Percentiles rank a stretch among this genome's conserved stretches.
phyloP scores from a whole-genome alignment of 2,888 invertebrate genomes.

The Tenthredo livida region DNA sequence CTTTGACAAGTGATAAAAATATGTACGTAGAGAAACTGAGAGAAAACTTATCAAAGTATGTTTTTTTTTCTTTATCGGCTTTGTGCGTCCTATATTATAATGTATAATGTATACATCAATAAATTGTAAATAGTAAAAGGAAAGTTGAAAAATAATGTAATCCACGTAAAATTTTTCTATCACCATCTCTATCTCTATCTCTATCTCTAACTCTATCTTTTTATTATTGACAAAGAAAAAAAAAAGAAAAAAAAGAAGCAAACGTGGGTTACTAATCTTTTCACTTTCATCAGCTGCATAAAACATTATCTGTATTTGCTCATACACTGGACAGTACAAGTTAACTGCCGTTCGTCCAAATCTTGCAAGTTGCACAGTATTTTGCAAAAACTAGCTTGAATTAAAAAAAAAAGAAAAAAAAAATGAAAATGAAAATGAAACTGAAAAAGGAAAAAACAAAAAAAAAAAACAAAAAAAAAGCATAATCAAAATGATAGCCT shows the following conservation, averaged over 20 bases:
- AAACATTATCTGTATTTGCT: slow-evolving; percentile 52
- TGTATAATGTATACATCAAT: slow-evolving; percentile 23
- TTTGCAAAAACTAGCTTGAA: slow-evolving; percentile 24
- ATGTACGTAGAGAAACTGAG: background rate
- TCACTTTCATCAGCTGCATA: slow-evolving; percentile 44
- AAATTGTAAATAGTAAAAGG: slow-evolving; percentile 41
- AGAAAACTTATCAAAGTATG: slow-evolving; percentile 35
- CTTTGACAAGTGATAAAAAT: background rate
- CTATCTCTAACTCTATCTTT: background rate
- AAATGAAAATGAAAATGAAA: background rate
- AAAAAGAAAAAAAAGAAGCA: background rate
- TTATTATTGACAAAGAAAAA: background rate
- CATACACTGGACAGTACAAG: slow-evolving; percentile 52
- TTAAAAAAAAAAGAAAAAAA: background rate
- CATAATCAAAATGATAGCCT: slow-evolving; percentile 49
- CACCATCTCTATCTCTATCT: background rate
- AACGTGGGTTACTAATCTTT: slow-evolving; percentile 26
- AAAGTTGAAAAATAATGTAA: slow-evolving; percentile 33
- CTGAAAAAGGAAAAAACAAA: background rate
- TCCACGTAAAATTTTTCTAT: background rate
- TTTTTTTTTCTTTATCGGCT: slow-evolving; percentile 39
- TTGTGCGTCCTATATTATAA: slow-evolving; percentile 34
- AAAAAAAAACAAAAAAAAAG: background rate
- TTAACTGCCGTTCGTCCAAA: slow-evolving; percentile 50
- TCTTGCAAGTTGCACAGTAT: slow-evolving; percentile 46